Base-by-base conservation (phyloP, 2,888 invertebrate genomes). In the Spodoptera exigua region DNA sequence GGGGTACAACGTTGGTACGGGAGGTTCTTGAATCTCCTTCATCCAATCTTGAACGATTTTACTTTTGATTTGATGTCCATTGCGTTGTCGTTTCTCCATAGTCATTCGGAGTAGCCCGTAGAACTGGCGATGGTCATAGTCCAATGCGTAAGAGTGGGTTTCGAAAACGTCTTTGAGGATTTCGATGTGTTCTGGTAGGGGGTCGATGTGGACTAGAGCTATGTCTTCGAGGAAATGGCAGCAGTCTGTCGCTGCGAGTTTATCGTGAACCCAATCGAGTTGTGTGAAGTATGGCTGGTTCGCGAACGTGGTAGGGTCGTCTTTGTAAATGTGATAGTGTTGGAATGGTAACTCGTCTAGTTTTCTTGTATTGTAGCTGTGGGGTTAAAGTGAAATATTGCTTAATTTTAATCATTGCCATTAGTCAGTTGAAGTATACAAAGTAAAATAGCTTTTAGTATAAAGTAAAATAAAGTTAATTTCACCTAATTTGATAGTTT, bases 301-400 rank as follows among this genome's bases (percentile, higher is more conserved):
- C 57, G 97, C 95, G 73, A 96, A 95, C 77, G 95, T 90, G 77
- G 93, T 86, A 1, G 94, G 92, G 43, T 95, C 89, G 73, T 95
- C 92, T 72, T 89, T 93, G 70, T 88, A 86, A 7, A 96, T 87
- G 76, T 96, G 95, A 85, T 96, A 95, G 84, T 96, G 95, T 82
- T 97, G 97, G 90, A 95, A 97, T 44, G 98, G 98, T 47, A 98
- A 94, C 89, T 98, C 98, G 85, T 97, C 97, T 65, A 97, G 95
- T 91, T 97, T 97, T 80, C 98, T 94, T 46, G 96, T 95, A 90
- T 98, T 98, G 89, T 96, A 97, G 85, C 97, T 97, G 89, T 90
- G 91, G 1, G 27, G 27, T 27, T 1, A 27, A n/a, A n/a, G n/a
- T n/a, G 56, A 39, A 11, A 27, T 16, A 0, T 2, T 4, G n/a